A percentile compares a stretch with the other conserved stretches of the same genome.
These are phyloP conservation scores for Pinctada fucata DNA, from an alignment of 2,888 invertebrate species.

Conservation along the genomic window DNA sequence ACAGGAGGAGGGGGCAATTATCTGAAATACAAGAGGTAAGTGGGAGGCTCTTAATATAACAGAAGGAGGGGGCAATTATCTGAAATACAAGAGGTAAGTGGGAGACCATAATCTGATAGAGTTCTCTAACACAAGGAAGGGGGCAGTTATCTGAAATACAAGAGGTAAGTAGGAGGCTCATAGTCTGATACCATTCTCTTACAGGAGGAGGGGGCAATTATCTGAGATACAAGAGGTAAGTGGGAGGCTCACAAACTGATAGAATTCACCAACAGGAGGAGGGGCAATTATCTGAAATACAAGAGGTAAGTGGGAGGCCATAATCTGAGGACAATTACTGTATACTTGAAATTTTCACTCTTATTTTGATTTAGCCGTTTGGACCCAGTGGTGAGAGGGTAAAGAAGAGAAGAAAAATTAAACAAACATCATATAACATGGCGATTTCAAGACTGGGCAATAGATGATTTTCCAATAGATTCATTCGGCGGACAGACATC, in stretches of 20 bases:
- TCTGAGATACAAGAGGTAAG: slow-evolving; percentile 71
- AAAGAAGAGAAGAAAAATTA: no score
- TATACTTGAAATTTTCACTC: no score
- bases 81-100: slow-evolving; percentile 69
- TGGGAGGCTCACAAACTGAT: slow-evolving; percentile 16
- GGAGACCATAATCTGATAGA: background rate
- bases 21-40: slow-evolving; percentile 71
- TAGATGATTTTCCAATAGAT: no score
- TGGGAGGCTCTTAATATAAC: slow-evolving; percentile 17
- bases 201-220: slow-evolving; percentile 60
- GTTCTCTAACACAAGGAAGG: slow-evolving; percentile 47
- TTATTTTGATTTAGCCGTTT: no score
- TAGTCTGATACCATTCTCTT: slow-evolving; percentile 61
- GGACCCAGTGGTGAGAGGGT: no score
- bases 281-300: slow-evolving; percentile 62
- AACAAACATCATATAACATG: no score
- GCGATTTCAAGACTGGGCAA: no score
- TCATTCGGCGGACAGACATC: no score
- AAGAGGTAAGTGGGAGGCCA: slow-evolving; percentile 66
- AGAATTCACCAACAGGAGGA: slow-evolving; percentile 60
- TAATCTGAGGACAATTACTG: no score
- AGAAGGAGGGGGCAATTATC: slow-evolving; percentile 60
- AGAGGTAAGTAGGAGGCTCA: slow-evolving; percentile 59
- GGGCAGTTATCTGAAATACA: slow-evolving; percentile 65
- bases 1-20: slow-evolving; percentile 60